Conservation (phyloP, 2,797 vertebrate genomes). For the Ctenopoma kingsleyae region DNA sequence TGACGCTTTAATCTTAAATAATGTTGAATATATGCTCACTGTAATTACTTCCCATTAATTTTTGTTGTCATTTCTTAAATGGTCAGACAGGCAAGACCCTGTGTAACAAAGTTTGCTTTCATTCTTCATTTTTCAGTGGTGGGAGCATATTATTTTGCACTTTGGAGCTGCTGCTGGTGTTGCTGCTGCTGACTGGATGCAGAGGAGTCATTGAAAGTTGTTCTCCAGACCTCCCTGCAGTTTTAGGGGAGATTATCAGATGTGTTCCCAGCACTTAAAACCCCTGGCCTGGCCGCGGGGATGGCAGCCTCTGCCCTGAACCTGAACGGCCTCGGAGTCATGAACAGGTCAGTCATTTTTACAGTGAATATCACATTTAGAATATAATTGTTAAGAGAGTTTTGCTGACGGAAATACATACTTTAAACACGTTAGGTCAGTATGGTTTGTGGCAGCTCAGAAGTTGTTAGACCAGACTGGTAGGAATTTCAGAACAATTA, state of each 20-base stretch:
- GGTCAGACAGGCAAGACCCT: background rate
- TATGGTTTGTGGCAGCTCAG: background rate
- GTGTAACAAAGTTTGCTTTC: background rate
- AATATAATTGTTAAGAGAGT: background rate
- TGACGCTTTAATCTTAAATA: background rate
- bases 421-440: slow-evolving; percentile 23
- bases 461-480: slow-evolving; percentile 33
- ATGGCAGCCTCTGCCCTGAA: slow-evolving; percentile 82
- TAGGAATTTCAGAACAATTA: background rate
- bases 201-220: slow-evolving; percentile 35
- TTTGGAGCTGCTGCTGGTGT: slow-evolving; percentile 2
- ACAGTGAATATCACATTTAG: background rate
- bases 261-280: slow-evolving; percentile 72
- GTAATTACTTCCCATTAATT: background rate
- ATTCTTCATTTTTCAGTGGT: slow-evolving; percentile 3
- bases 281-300: slow-evolving; percentile 77
- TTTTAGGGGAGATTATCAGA: slow-evolving; percentile 69
- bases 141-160: background rate
- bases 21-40: background rate
- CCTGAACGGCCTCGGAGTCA: slow-evolving; percentile 71
- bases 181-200: slow-evolving; percentile 34
- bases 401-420: slow-evolving; percentile 12
- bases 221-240: slow-evolving; percentile 54
- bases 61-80: background rate
- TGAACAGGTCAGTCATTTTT: slow-evolving; percentile 71